Conservation (phyloP, 2,888 invertebrate genomes). For the Amphipoea lucens region DNA sequence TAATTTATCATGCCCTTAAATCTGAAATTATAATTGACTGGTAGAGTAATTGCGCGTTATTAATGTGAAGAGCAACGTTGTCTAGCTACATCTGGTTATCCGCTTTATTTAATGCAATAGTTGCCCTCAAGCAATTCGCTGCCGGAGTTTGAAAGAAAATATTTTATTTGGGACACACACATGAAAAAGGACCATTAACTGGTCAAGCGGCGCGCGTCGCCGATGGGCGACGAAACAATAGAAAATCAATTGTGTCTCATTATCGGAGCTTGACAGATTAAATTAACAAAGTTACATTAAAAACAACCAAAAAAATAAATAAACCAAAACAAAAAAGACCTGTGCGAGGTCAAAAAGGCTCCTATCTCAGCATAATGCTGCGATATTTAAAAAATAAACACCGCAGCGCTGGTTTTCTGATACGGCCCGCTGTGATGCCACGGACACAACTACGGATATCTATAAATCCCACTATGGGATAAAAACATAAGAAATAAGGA, state of each 20-base stretch:
- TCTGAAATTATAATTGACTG: conserved; percentile 32
- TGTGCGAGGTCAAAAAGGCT: background rate
- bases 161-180: background rate
- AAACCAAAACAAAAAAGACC: background rate
- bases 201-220: too few relatives aligned
- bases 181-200: background rate
- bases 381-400: too few relatives aligned
- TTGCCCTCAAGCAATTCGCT: conserved; percentile 15
- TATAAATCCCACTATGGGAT: too few relatives aligned
- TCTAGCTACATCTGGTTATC: conserved; percentile 46
- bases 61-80: conserved; percentile 47
- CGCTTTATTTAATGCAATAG: conserved; percentile 36
- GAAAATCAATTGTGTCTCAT: too few relatives aligned
- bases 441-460: too few relatives aligned
- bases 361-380: background rate
- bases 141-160: background rate
- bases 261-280: too few relatives aligned
- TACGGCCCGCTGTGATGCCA: too few relatives aligned
- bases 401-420: too few relatives aligned
- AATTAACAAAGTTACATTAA: too few relatives aligned
- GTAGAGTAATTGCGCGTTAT: conserved; percentile 45
- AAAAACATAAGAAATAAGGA: too few relatives aligned
- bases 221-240: too few relatives aligned
- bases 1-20: conserved; percentile 49
- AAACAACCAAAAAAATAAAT: background rate